A percentile compares a stretch with the other conserved stretches of the same genome.
phyloP scores from a whole-genome alignment of 2,797 vertebrate genomes.

The Sebastiscus tertius region DNA sequence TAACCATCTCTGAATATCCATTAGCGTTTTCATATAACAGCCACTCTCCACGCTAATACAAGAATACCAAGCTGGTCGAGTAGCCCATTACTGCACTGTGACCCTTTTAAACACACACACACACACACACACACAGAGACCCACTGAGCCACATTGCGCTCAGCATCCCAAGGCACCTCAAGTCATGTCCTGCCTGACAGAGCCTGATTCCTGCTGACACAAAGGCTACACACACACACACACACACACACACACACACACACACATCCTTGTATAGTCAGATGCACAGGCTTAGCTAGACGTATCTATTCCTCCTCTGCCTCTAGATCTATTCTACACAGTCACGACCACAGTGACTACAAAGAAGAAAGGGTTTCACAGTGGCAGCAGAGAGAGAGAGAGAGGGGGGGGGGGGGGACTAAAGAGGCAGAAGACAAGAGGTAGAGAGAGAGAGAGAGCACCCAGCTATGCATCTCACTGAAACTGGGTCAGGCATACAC shows the following conservation, averaged over 20 bases:
- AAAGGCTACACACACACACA: conserved; percentile 34
- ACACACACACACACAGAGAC: conserved; percentile 34
- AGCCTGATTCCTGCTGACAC: conserved; percentile 75
- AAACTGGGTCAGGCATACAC: conserved; percentile 71
- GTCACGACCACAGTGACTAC: conserved; percentile 71
- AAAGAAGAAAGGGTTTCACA: conserved; percentile 62
- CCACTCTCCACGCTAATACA: conserved; percentile 1
- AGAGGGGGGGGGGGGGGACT: conserved; percentile 14
- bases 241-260: conserved; percentile 24
- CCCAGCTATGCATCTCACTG: conserved; percentile 53
- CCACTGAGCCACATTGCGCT: conserved; percentile 66
- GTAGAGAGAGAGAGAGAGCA: conserved; percentile 36
- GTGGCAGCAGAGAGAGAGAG: conserved; percentile 40
- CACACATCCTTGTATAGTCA: conserved; percentile 42
- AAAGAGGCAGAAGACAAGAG: conserved; percentile 10
- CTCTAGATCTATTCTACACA: conserved; percentile 71
- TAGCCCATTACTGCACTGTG: conserved; percentile 50
- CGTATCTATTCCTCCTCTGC: conserved; percentile 73
- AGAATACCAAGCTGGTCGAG: conserved; percentile 21
- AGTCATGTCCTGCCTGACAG: conserved; percentile 70
- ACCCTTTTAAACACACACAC: conserved; percentile 46
- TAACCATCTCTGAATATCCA: neutral
- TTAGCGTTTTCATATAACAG: conserved; percentile 4
- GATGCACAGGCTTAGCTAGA: conserved; percentile 58
- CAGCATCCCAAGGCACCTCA: conserved; percentile 63